Base-by-base conservation (phyloP, 2,888 invertebrate genomes). In the Caenorhabditis sinica region DNA sequence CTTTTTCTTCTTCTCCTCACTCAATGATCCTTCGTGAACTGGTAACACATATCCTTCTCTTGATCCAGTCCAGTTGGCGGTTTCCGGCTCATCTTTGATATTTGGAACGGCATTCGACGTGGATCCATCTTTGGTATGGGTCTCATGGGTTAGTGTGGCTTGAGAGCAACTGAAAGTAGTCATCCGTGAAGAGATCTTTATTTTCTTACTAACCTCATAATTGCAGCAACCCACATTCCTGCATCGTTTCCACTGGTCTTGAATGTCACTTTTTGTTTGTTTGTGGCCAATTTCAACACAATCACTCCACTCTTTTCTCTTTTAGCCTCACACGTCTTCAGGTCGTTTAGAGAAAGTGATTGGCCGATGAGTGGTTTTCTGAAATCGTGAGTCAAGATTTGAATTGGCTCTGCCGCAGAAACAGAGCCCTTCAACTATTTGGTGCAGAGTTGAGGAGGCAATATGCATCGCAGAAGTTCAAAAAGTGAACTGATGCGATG, bases 401-500 rank as follows among this genome's bases (percentile, higher is more conserved):
- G 6, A 40, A 11, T 13, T 13, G 8, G 40, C 6, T 33, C 17
- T 25, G 30, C 33, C 1, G 17, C 17, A 8, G n/a, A 13, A 17
- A 61, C 17, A 33, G 15, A 25, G n/a, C n/a, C n/a, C n/a, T n/a
- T n/a, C n/a, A n/a, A 33, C 13, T 13, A 9, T 5, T 13, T 25
- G 33, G 63, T 63, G 74, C 74, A 74, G 63, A 51, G 53, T 65
- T 74, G 74, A 73, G 43, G 72, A 20, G 69, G 20, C 65, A 51
- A 33, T 6, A n/a, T 25, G 15, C 28, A 28, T 56, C 56, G 9
- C 5, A 56, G 23, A 56, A 11, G 23, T 56, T 9, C 28, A 36
- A n/a, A n/a, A n/a, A n/a, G n/a, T 25, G 58, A 71, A 23, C 43
- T 25, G 25, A 36, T 23, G 40, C 30, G 58, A 43, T 51, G 51